phyloP scores from a whole-genome alignment of 2,888 invertebrate genomes.

The Atethmia centrago region DNA sequence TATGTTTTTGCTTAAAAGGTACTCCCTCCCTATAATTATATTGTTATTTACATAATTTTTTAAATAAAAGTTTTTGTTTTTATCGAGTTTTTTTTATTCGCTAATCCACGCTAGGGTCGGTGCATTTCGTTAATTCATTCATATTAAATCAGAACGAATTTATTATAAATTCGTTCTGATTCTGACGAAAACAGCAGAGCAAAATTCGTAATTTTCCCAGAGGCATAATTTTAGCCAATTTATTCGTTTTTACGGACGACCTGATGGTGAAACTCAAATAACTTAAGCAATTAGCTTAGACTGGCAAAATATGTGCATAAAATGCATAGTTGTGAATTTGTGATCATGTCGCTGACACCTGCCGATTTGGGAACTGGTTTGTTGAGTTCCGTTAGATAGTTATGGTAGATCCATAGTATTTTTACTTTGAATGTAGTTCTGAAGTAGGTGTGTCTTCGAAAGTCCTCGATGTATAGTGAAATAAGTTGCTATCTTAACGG shows the following conservation, averaged over 20 bases:
- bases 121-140: no score
- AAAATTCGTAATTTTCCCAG: constrained; percentile 5
- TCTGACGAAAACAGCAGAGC: constrained; percentile 7
- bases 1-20: no score
- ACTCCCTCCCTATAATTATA: no score
- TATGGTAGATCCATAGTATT: not conserved
- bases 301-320: constrained; percentile 40
- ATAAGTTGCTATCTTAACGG: not conserved
- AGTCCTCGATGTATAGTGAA: not conserved
- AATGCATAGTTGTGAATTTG: constrained; percentile 35
- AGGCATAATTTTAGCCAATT: constrained; percentile 17
- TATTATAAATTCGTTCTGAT: no score
- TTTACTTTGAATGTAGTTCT: not conserved
- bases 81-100: no score
- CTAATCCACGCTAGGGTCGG: no score
- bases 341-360: constrained; percentile 24
- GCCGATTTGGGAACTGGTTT: constrained; percentile 10
- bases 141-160: no score
- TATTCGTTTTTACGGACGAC: constrained; percentile 31
- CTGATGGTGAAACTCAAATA: constrained; percentile 16
- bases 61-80: no score
- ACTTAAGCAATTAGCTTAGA: constrained; percentile 35
- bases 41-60: no score
- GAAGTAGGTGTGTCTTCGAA: not conserved
- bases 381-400: constrained; percentile 22